Evolutionary conservation across 1,140 invertebrate species (phyloP).

Genomic region (Drosophila tristis): DNA sequence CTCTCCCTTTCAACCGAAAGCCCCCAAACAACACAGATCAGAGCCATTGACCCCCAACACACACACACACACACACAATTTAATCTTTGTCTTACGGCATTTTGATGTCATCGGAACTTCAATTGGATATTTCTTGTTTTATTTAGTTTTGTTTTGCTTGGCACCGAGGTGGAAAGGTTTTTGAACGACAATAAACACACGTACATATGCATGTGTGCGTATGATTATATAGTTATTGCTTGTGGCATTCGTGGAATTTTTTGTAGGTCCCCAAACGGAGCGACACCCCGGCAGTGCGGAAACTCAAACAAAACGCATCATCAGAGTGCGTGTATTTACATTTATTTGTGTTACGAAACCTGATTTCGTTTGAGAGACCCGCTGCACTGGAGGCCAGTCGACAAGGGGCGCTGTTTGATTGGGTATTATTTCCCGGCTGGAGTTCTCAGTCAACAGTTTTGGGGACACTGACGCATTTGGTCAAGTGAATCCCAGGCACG

Average conservation of each 20-base stretch:
- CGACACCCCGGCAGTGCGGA: slow-evolving; percentile 27
- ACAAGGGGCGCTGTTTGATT: slow-evolving; percentile 16
- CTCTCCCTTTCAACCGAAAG: slow-evolving; percentile 2
- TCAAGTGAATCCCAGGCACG: slow-evolving; percentile 48
- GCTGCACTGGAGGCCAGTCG: slow-evolving; percentile 12
- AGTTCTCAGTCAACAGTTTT: slow-evolving; percentile 11
- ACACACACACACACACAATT: slow-evolving; percentile 28
- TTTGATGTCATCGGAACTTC: slow-evolving; percentile 75
- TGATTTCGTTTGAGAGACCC: slow-evolving; percentile 33
- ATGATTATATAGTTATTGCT: slow-evolving; percentile 11
- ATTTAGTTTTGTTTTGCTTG: slow-evolving; percentile 23
- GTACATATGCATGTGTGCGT: neutral
- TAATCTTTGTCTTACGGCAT: slow-evolving; percentile 43
- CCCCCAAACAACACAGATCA: neutral
- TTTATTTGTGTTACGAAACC: slow-evolving; percentile 59
- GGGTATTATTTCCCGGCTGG: slow-evolving; percentile 3
- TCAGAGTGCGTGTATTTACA: slow-evolving; percentile 43
- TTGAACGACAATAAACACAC: slow-evolving; percentile 50
- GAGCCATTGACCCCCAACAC: slow-evolving; percentile 61
- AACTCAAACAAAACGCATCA: slow-evolving; percentile 53
- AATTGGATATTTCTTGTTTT: slow-evolving; percentile 54
- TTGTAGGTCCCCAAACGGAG: neutral
- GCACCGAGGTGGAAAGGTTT: slow-evolving; percentile 58
- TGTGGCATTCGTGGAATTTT: slow-evolving; percentile 48
- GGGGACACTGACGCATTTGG: slow-evolving; percentile 59